A percentile compares a stretch with the other conserved stretches of the same genome.
Conservation (phyloP, 2,797 vertebrate species). For the Aulostomus chinensis region DNA sequence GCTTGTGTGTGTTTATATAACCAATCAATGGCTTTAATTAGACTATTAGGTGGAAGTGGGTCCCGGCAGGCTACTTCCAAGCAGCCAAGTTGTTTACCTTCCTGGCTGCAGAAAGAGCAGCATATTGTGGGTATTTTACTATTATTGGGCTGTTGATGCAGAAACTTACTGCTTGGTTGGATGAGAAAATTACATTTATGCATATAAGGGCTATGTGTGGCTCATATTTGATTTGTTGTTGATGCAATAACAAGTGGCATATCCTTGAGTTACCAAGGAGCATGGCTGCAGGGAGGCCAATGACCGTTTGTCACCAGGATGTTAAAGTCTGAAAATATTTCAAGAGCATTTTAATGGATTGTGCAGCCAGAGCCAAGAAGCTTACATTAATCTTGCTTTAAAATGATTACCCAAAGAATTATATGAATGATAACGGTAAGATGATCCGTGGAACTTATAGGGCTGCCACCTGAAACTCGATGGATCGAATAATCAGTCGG, state of each 20-base stretch:
- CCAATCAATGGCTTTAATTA: slow-evolving; percentile 77
- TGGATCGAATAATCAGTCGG: too few relatives aligned
- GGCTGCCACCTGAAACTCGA: too few relatives aligned
- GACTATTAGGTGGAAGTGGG: slow-evolving; percentile 60
- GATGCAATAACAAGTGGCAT: not conserved
- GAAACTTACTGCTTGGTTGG: slow-evolving; percentile 6
- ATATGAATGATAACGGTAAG: too few relatives aligned
- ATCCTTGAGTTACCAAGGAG: not conserved
- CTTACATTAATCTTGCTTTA: too few relatives aligned
- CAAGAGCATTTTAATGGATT: not conserved
- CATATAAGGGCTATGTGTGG: not conserved
- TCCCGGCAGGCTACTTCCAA: slow-evolving; percentile 54
- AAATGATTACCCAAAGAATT: too few relatives aligned
- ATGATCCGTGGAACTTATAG: too few relatives aligned
- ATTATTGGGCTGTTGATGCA: slow-evolving; percentile 10
- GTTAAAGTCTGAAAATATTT: not conserved
- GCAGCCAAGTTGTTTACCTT: slow-evolving; percentile 56
- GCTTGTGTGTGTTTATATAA: slow-evolving; percentile 65
- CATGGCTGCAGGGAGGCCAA: not conserved
- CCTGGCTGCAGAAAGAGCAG: slow-evolving; percentile 40
- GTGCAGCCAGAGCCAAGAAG: too few relatives aligned
- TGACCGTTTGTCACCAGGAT: too few relatives aligned
- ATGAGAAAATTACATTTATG: not conserved
- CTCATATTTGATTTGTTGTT: not conserved
- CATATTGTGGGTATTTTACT: slow-evolving; percentile 19